Percentiles rank a stretch among this genome's conserved stretches.
Conservation (phyloP, 2,113 vertebrate species). For the Sclerurus mexicanus region DNA sequence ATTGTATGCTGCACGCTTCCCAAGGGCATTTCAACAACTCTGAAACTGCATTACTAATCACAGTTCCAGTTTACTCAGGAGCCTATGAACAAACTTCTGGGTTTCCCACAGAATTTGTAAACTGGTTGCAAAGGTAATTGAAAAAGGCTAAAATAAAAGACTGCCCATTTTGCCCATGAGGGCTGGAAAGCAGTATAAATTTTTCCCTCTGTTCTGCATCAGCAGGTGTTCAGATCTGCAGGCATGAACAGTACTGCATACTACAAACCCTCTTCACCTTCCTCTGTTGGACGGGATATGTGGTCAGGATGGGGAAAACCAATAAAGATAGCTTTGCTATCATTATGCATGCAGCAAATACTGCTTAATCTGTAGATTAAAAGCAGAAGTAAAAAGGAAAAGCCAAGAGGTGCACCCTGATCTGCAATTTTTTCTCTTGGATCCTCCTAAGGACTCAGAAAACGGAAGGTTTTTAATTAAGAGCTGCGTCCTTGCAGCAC, state of each 20-base stretch:
- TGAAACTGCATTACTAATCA: neutral
- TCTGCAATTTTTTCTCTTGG: neutral
- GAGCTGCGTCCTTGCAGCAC: neutral
- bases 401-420: neutral
- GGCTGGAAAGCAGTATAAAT: neutral
- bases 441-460: neutral
- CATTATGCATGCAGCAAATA: neutral
- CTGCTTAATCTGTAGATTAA: neutral
- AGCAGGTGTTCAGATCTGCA: neutral
- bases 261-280: neutral
- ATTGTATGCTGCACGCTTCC: neutral
- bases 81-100: neutral
- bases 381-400: neutral
- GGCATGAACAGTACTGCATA: neutral
- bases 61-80: neutral
- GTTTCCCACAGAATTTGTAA: neutral
- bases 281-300: neutral
- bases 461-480: neutral
- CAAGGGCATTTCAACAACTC: neutral
- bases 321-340: neutral
- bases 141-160: neutral
- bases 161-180: neutral
- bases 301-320: neutral
- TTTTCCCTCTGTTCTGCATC: neutral
- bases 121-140: neutral